phyloP scores from a whole-genome alignment of 2,797 vertebrate species.

The Syndactyla subalaris region DNA sequence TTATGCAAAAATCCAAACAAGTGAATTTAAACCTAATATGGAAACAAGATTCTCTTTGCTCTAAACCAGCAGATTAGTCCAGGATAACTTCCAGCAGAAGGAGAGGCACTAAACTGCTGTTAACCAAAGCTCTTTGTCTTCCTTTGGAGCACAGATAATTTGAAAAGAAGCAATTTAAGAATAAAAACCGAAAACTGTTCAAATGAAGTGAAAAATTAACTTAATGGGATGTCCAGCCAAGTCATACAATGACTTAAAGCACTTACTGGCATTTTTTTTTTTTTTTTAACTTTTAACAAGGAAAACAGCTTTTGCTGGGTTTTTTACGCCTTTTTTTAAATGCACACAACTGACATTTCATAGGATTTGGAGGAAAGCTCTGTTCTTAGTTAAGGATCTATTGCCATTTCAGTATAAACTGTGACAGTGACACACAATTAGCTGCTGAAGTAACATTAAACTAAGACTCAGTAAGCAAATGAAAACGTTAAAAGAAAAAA shows the following conservation, averaged over 20 bases:
- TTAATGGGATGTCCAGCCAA: neutral
- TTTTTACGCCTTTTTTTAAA: neutral
- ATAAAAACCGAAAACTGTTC: neutral
- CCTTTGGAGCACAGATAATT: neutral
- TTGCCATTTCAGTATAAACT: neutral
- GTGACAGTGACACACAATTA: neutral
- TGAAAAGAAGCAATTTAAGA: conserved; percentile 11
- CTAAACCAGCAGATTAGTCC: neutral
- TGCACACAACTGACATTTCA: neutral
- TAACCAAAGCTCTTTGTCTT: neutral
- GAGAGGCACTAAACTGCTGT: neutral
- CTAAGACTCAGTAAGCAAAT: neutral
- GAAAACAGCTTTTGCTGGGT: neutral
- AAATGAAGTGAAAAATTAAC: conserved; percentile 28
- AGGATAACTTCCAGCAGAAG: neutral
- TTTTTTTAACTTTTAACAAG: neutral
- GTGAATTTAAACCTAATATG: neutral
- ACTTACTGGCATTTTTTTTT: neutral
- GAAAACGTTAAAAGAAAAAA: neutral
- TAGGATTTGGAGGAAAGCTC: neutral
- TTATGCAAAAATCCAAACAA: neutral
- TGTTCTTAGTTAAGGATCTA: neutral
- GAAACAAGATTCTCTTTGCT: neutral
- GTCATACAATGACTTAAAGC: neutral
- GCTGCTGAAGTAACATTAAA: neutral